Percentiles rank a stretch among this genome's conserved stretches.
Evolutionary conservation across 2,113 vertebrate species (phyloP).

Genomic region (Malurus cyaneus): DNA sequence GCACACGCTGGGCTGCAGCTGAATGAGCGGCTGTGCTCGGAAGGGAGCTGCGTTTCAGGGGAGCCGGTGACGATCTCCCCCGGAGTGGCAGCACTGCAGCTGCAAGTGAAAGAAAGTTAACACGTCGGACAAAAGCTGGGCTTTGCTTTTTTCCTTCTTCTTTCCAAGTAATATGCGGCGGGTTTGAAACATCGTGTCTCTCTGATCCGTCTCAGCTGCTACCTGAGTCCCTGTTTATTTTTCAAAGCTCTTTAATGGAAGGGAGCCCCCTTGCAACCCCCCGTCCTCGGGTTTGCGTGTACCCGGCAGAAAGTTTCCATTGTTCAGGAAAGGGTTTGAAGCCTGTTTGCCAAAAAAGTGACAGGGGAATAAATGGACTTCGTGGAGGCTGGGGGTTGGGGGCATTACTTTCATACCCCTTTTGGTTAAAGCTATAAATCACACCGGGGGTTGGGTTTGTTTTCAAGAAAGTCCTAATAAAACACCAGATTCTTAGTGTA

Average conservation of each 20-base stretch:
- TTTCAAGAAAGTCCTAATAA: conserved; percentile 62
- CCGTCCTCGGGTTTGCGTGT: conserved; percentile 1
- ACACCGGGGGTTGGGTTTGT: conserved; percentile 53
- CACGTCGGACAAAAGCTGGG: background rate
- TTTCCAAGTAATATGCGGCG: background rate
- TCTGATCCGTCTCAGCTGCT: conserved; percentile 52
- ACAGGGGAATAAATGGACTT: conserved; percentile 63
- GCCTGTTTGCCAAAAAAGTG: conserved; percentile 62
- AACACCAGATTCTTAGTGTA: conserved; percentile 63
- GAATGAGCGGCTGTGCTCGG: background rate
- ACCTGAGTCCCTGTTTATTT: conserved; percentile 66
- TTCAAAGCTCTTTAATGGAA: conserved; percentile 49
- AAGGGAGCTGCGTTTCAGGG: background rate
- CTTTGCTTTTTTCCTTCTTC: background rate
- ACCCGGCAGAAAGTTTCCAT: conserved; percentile 66
- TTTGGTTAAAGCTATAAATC: conserved; percentile 69
- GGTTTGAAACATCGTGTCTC: background rate
- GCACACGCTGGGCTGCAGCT: background rate
- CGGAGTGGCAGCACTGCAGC: background rate
- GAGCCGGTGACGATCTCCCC: background rate
- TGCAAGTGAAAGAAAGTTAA: background rate
- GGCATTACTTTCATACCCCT: conserved; percentile 55
- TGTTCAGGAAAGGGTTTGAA: conserved; percentile 49
- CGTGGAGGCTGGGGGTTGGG: conserved; percentile 25
- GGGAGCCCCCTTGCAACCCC: conserved; percentile 5